Evolutionary conservation across 2,113 vertebrate species (phyloP).

Genomic region (Telmatochromis sp.): DNA sequence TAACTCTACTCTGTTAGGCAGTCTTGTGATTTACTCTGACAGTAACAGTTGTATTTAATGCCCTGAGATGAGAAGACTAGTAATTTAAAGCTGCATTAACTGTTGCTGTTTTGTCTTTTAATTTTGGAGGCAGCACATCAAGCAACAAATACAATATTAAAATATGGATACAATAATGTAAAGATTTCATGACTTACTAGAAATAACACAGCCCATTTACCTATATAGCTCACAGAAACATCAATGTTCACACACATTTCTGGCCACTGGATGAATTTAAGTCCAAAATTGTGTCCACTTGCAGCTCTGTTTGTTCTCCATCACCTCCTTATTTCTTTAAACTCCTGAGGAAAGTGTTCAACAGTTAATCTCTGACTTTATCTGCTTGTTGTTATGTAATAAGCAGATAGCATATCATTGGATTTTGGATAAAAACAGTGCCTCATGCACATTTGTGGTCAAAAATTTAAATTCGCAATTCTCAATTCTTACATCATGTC

Average conservation of each 20-base stretch:
- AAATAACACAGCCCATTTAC: neutral
- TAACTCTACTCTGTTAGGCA: fast-evolving
- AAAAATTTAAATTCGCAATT: neutral
- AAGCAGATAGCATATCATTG: neutral
- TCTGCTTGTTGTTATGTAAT: neutral
- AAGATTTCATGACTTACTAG: neutral
- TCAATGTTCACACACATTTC: neutral
- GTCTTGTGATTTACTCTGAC: neutral
- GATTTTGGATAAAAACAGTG: neutral
- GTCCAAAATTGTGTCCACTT: neutral
- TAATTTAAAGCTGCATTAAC: neutral
- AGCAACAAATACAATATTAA: neutral
- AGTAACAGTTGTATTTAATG: neutral
- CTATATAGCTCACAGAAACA: neutral
- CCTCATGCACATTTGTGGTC: neutral
- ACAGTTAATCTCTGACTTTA: neutral
- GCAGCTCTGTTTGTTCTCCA: neutral
- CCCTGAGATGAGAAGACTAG: neutral
- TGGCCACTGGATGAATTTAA: neutral
- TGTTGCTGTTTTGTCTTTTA: neutral
- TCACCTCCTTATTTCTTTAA: neutral
- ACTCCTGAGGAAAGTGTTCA: neutral
- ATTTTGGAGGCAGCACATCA: neutral
- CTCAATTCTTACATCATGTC: neutral
- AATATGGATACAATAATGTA: neutral